A percentile compares a stretch with the other conserved stretches of the same genome.
These are phyloP conservation scores for Megalopta genalis DNA, from an alignment of 1,140 invertebrate species.

Conservation along the genomic window DNA sequence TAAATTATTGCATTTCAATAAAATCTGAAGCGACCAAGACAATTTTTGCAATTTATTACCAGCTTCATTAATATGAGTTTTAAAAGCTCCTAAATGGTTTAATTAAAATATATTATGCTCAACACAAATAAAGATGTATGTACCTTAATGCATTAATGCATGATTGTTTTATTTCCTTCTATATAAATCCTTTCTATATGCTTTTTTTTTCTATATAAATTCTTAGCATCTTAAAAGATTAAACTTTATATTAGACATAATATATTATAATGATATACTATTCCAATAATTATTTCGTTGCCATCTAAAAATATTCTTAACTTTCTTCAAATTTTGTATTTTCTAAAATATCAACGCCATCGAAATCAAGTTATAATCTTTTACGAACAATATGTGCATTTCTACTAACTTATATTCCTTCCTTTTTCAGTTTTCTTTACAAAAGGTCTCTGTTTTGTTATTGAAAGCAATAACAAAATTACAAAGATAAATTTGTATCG, in stretches of 20 bases:
- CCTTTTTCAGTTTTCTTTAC: constrained; percentile 23
- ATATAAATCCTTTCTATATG: constrained; percentile 42
- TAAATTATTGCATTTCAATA: constrained; percentile 62
- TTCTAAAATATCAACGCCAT: constrained; percentile 51
- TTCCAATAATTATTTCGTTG: constrained; percentile 60
- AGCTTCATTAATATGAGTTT: constrained; percentile 13
- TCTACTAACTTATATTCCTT: constrained; percentile 49
- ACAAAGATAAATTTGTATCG: constrained; percentile 42
- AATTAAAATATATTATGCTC: constrained; percentile 58
- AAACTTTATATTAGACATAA: constrained; percentile 56
- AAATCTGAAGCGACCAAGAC: constrained; percentile 50
- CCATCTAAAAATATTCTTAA: constrained; percentile 63
- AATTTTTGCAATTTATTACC: constrained; percentile 19
- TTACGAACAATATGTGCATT: constrained; percentile 42
- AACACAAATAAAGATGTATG: constrained; percentile 38
- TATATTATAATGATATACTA: constrained; percentile 51
- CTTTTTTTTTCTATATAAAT: constrained; percentile 28
- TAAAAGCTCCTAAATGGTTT: constrained; percentile 43
- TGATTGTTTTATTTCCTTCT: constrained; percentile 15
- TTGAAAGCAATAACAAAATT: constrained; percentile 47
- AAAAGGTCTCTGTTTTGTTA: constrained; percentile 53
- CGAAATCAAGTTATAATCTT: constrained; percentile 41
- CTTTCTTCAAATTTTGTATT: constrained; percentile 50
- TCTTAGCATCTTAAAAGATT: constrained; percentile 58
- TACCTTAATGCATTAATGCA: constrained; percentile 14